Evolutionary conservation across 2,113 vertebrate species (phyloP).

Genomic region (Podarcis muralis): DNA sequence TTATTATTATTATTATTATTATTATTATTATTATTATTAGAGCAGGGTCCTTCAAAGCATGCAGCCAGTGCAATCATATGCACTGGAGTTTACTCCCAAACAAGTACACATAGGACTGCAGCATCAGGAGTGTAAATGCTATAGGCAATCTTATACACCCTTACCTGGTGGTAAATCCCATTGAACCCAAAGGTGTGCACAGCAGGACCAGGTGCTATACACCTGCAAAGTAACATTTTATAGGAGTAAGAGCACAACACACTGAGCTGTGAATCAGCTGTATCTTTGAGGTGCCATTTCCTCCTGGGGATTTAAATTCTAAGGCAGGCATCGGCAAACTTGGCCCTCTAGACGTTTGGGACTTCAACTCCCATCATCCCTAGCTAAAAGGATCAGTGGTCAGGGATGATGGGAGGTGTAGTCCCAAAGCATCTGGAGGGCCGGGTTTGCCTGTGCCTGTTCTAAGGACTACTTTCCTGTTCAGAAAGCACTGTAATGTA

Average conservation of each 20-base stretch:
- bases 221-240: not conserved
- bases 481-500: not conserved
- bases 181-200: not conserved
- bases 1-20: not conserved
- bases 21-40: not conserved
- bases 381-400: too few relatives aligned
- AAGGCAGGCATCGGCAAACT: too few relatives aligned
- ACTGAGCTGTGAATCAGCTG: not conserved
- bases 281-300: not conserved
- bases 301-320: not conserved
- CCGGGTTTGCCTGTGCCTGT: too few relatives aligned
- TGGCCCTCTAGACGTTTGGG: too few relatives aligned
- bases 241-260: too few relatives aligned
- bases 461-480: not conserved
- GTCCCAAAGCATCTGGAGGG: too few relatives aligned
- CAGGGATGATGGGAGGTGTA: too few relatives aligned
- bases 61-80: not conserved
- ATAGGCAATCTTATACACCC: not conserved
- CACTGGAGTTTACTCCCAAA: not conserved
- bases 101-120: not conserved
- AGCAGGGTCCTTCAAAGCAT: not conserved
- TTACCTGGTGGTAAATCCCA: not conserved
- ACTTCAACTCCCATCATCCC: too few relatives aligned
- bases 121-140: not conserved
- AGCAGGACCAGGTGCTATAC: not conserved